phyloP scores from a whole-genome alignment of 1,140 invertebrate species.

The Stegodyphus mimosarum region DNA sequence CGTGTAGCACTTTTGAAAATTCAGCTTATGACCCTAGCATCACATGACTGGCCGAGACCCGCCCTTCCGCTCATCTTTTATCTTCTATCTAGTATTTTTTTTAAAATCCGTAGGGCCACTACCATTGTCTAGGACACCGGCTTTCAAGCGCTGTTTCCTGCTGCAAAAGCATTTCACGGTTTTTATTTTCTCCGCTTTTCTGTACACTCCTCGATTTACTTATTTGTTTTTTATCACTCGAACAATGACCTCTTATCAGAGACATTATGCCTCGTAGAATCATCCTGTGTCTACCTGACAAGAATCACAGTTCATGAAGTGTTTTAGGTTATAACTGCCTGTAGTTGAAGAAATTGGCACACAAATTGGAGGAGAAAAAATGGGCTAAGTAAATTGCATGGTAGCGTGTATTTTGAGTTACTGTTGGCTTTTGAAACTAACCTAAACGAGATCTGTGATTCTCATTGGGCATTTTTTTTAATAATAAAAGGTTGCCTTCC shows the following conservation, averaged over 20 bases:
- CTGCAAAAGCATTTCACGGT: constrained; percentile 12
- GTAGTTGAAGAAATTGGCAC: too few species aligned
- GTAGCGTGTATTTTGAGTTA: too few species aligned
- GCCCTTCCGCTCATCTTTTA: constrained; percentile 56
- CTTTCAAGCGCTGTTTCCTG: constrained; percentile 36
- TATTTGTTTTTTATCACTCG: constrained; percentile 13
- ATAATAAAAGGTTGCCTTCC: too few species aligned
- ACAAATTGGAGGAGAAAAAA: too few species aligned
- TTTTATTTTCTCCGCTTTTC: constrained; percentile 10
- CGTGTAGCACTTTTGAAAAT: constrained; percentile 17
- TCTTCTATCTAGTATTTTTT: constrained; percentile 11
- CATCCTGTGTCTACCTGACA: background rate
- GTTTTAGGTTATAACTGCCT: too few species aligned
- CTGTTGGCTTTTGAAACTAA: too few species aligned
- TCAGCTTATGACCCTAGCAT: constrained; percentile 29
- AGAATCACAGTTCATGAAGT: background rate
- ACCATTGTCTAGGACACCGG: constrained; percentile 27
- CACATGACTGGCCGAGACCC: constrained; percentile 37
- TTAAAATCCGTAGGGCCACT: constrained; percentile 17
- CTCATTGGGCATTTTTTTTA: too few species aligned
- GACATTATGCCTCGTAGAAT: constrained; percentile 22
- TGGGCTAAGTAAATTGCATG: too few species aligned
- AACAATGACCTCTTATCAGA: constrained; percentile 30
- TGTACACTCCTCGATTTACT: background rate
- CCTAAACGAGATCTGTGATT: too few species aligned